These are phyloP conservation scores for Tenualosa ilisha DNA, from an alignment of 2,797 vertebrate species.

Conservation along the genomic window DNA sequence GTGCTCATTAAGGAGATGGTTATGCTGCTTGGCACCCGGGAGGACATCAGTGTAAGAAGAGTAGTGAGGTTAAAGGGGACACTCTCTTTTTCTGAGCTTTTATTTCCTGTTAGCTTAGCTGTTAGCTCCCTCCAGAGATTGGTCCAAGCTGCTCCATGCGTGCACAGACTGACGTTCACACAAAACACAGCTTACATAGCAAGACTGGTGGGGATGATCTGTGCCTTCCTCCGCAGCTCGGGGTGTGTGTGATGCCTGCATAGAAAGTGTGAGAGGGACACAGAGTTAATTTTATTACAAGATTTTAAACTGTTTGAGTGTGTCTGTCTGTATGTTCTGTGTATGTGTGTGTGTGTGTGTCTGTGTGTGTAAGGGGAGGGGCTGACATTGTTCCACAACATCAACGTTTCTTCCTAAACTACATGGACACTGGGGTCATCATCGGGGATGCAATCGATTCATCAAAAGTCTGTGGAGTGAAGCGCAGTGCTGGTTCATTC, in stretches of 20 bases:
- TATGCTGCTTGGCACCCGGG: not conserved
- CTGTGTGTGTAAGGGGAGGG: too few species aligned
- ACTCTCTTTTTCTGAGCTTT: not conserved
- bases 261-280: not conserved
- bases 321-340: not conserved
- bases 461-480: not conserved
- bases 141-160: not conserved
- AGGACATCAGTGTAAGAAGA: not conserved
- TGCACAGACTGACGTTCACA: not conserved
- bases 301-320: not conserved
- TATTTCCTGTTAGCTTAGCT: not conserved
- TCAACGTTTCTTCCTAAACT: too few species aligned
- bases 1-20: constrained; percentile 7
- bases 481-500: not conserved
- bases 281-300: not conserved
- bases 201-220: not conserved
- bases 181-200: not conserved
- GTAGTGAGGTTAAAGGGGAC: not conserved
- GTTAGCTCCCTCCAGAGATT: not conserved
- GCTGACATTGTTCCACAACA: too few species aligned
- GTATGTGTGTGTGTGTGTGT: too few species aligned
- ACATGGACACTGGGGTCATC: not conserved
- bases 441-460: not conserved
- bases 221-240: not conserved
- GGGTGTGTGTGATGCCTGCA: not conserved